Conservation (phyloP, 2,888 invertebrate species). For the Lacanobia wlatinum region DNA sequence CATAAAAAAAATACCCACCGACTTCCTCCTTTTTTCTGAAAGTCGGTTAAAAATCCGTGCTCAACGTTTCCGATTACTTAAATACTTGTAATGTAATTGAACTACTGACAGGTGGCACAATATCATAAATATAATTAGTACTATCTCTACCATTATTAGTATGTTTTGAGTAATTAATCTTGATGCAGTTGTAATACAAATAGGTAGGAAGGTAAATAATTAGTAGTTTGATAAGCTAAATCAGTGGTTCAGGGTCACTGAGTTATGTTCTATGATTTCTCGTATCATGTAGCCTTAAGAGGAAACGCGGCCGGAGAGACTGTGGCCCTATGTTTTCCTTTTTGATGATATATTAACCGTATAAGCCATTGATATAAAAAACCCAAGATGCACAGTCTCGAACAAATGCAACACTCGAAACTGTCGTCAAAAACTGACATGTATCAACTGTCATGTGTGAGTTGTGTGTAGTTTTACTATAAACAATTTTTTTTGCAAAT, state of each 20-base stretch:
- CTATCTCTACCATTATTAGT: slow-evolving; percentile 16
- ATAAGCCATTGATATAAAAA: no score
- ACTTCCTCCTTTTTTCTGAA: no score
- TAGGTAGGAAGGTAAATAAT: background rate
- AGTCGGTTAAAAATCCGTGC: background rate
- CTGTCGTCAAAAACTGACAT: no score
- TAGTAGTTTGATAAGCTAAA: slow-evolving; percentile 18
- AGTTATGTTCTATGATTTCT: slow-evolving; percentile 12
- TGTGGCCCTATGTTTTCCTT: no score
- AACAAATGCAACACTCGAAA: no score
- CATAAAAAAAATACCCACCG: no score
- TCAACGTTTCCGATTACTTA: background rate
- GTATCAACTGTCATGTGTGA: no score
- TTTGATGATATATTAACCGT: no score
- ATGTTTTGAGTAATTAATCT: slow-evolving; percentile 29
- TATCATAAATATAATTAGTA: background rate
- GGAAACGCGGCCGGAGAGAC: no score
- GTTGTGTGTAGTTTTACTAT: no score
- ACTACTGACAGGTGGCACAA: background rate
- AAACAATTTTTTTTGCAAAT: no score
- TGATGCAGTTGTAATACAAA: slow-evolving; percentile 31
- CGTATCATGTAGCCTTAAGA: background rate
- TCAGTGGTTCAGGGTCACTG: slow-evolving; percentile 8
- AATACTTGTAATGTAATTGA: background rate
- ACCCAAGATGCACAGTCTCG: no score